Evolutionary conservation across 2,113 vertebrate genomes (phyloP).

Genomic region (Stigmatopora nigra): DNA sequence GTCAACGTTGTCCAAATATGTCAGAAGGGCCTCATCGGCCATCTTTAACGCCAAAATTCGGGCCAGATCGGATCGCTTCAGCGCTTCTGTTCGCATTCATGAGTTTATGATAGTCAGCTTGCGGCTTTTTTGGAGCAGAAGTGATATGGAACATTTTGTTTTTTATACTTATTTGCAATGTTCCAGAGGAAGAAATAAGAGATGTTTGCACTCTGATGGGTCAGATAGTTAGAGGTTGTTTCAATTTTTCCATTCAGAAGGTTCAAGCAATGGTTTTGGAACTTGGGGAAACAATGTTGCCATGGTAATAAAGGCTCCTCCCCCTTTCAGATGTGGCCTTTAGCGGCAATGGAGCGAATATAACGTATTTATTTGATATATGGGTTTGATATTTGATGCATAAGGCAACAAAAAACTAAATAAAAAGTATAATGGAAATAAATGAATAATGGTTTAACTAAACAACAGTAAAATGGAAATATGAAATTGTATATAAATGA

Average conservation of each 20-base stretch:
- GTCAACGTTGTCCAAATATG: not conserved
- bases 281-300: not conserved
- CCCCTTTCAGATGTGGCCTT: too few relatives aligned
- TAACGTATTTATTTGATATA: too few relatives aligned
- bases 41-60: slow-evolving; percentile 22
- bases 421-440: too few relatives aligned
- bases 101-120: slow-evolving; percentile 40
- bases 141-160: slow-evolving; percentile 27
- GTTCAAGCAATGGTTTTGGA: slow-evolving; percentile 20
- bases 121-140: slow-evolving; percentile 38
- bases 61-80: slow-evolving; percentile 26
- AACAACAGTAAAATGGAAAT: too few relatives aligned
- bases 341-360: too few relatives aligned
- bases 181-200: slow-evolving; percentile 34
- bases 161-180: slow-evolving; percentile 17
- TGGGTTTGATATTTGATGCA: too few relatives aligned
- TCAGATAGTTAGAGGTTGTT: not conserved
- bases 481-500: too few relatives aligned
- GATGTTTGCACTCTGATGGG: not conserved
- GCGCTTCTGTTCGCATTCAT: slow-evolving; percentile 29
- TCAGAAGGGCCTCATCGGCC: not conserved
- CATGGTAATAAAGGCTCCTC: too few relatives aligned
- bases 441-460: too few relatives aligned
- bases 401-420: too few relatives aligned
- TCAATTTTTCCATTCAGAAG: slow-evolving; percentile 23